phyloP scores from a whole-genome alignment of 2,888 invertebrate genomes.

The Pinctada fucata region DNA sequence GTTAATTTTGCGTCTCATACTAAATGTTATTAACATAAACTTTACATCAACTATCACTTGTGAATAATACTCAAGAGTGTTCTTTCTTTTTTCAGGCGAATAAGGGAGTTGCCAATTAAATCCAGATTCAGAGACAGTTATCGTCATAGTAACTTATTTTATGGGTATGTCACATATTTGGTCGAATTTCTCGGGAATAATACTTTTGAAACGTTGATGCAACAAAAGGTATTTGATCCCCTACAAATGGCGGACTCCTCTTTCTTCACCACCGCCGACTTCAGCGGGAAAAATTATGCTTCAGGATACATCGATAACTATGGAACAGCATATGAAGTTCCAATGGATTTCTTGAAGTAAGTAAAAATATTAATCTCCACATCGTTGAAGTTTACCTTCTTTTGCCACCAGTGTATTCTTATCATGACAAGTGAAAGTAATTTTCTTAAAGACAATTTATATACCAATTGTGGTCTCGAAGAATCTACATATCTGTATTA shows the following conservation, averaged over 20 bases:
- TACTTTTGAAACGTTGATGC: neutral
- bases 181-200: neutral
- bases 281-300: neutral
- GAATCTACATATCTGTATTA: too few species aligned
- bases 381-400: too few species aligned
- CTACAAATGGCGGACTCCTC: neutral
- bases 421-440: too few species aligned
- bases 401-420: too few species aligned
- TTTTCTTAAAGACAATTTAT: too few species aligned
- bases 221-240: neutral
- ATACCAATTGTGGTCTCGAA: too few species aligned
- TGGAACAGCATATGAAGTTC: neutral
- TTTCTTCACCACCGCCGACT: neutral
- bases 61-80: too few species aligned
- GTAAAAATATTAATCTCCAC: neutral
- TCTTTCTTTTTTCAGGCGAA: neutral
- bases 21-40: too few species aligned
- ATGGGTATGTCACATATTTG: neutral
- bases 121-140: neutral
- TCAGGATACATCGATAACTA: neutral
- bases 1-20: too few species aligned
- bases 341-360: neutral
- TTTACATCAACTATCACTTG: too few species aligned
- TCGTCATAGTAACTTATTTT: neutral
- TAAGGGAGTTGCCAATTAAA: neutral